A percentile compares a stretch with the other conserved stretches of the same genome.
Evolutionary conservation across 1,140 invertebrate species (phyloP).

Genomic region (Bombyx mori): DNA sequence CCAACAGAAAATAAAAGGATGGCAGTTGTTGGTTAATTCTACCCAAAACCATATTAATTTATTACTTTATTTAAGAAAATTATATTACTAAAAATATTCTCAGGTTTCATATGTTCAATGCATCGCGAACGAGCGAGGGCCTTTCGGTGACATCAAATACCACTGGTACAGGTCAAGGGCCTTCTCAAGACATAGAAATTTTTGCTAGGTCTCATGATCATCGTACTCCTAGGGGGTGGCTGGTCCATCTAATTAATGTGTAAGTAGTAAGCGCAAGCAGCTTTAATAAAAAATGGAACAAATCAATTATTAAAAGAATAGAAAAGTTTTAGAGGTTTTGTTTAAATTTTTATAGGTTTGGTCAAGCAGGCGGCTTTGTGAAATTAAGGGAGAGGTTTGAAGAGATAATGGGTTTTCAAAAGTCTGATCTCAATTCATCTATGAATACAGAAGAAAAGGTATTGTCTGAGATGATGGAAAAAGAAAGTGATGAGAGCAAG

Average conservation of each 20-base stretch:
- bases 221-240: slow-evolving; percentile 88
- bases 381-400: slow-evolving; percentile 91
- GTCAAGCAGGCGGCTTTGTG: slow-evolving; percentile 89
- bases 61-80: neutral
- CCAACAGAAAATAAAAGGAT: too few relatives aligned
- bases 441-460: slow-evolving; percentile 58
- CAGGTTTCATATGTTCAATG: slow-evolving; percentile 95
- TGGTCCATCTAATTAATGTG: slow-evolving; percentile 95
- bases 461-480: slow-evolving; percentile 55
- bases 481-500: slow-evolving; percentile 45
- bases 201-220: slow-evolving; percentile 86
- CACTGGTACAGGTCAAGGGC: slow-evolving; percentile 33
- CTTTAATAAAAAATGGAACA: too few relatives aligned
- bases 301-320: too few relatives aligned
- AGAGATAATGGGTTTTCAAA: slow-evolving; percentile 60
- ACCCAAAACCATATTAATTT: too few relatives aligned
- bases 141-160: slow-evolving; percentile 71
- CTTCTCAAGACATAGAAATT: slow-evolving; percentile 73
- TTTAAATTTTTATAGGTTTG: slow-evolving; percentile 76
- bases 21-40: too few relatives aligned
- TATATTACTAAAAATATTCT: slow-evolving; percentile 22
- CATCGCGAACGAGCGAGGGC: slow-evolving; percentile 85
- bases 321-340: neutral
- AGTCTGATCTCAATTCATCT: slow-evolving; percentile 54
- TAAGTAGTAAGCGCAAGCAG: slow-evolving; percentile 29